Conservation (phyloP, 2,797 vertebrate species). For the Sylvilagus floridanus region DNA sequence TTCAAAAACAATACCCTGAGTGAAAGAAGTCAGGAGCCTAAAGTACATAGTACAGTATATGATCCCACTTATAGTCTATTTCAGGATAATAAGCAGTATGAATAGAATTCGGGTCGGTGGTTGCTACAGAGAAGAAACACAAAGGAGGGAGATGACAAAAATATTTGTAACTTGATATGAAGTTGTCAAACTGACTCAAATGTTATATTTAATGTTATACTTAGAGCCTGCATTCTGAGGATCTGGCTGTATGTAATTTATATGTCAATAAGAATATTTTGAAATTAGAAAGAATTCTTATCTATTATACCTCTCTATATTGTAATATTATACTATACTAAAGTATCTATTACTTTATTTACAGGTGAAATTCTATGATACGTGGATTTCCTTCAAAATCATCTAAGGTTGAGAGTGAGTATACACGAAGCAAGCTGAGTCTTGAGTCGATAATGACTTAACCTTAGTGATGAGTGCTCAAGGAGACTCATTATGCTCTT, state of each 20-base stretch:
- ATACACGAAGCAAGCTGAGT: background rate
- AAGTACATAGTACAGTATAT: background rate
- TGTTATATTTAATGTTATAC: background rate
- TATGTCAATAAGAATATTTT: background rate
- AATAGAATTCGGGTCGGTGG: background rate
- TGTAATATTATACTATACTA: background rate
- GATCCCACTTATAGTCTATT: background rate
- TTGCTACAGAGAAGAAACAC: background rate
- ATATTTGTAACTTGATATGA: background rate
- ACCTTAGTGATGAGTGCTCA: background rate
- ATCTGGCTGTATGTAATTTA: background rate
- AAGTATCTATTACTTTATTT: background rate
- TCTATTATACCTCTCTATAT: background rate
- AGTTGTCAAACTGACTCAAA: background rate
- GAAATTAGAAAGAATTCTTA: background rate
- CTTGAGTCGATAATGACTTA: background rate
- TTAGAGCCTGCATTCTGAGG: background rate
- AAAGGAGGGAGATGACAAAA: background rate
- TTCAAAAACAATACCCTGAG: background rate
- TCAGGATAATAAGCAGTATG: background rate
- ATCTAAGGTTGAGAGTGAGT: background rate
- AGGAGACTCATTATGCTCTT: background rate
- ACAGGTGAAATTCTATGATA: background rate
- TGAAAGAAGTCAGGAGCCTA: background rate
- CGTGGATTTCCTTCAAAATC: conserved; percentile 36